Evolutionary conservation across 2,797 vertebrate species (phyloP).

Genomic region (Amblyopsis hoosieri): DNA sequence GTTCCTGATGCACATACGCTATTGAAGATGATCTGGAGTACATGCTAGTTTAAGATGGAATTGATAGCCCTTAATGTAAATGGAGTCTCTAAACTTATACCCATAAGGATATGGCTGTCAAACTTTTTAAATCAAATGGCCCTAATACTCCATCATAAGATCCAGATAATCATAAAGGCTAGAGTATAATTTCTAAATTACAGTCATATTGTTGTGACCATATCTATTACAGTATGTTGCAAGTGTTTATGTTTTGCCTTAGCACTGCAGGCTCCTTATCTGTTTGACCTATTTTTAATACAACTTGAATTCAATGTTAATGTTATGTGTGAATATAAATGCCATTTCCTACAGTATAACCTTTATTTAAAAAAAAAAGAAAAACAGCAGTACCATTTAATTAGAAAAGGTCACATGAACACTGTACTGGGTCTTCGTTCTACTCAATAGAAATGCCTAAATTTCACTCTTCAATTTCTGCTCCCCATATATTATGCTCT

Average conservation of each 20-base stretch:
- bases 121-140: no score
- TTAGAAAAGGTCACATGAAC: conserved; percentile 73
- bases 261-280: conserved; percentile 4
- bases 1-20: no score
- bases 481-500: conserved; percentile 47
- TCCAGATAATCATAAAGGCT: no score
- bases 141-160: no score
- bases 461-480: conserved; percentile 10
- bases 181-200: no score
- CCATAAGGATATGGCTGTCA: no score
- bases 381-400: conserved; percentile 61
- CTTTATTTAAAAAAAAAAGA: conserved; percentile 40
- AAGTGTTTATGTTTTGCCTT: background rate
- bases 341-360: conserved; percentile 47
- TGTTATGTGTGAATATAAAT: conserved; percentile 57
- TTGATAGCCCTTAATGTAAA: no score
- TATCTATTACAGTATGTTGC: background rate
- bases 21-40: no score
- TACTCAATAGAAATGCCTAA: conserved; percentile 41
- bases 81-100: no score
- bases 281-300: conserved; percentile 46
- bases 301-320: conserved; percentile 44
- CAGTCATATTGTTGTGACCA: no score
- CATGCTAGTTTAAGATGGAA: no score
- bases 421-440: conserved; percentile 43